Evolutionary conservation across 2,113 vertebrate species (phyloP).

Genomic region (Xiphorhynchus elegans): DNA sequence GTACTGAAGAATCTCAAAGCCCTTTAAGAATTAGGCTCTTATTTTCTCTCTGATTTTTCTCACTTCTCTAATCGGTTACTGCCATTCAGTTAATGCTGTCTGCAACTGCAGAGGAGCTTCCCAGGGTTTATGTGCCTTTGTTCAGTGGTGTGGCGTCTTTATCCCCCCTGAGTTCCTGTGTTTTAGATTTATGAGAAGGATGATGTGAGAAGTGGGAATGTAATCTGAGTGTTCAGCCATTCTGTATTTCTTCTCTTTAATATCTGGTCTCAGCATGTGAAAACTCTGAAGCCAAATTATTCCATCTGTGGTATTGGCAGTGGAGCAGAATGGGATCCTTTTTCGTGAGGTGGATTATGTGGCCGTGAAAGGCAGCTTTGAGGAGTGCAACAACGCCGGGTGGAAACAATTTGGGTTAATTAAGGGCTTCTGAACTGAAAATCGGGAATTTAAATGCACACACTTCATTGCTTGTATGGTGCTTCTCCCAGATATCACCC

Average conservation of each 20-base stretch:
- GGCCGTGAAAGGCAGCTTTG: constrained; percentile 58
- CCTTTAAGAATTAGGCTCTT: not conserved
- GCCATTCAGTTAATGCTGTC: not conserved
- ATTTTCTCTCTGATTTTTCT: not conserved
- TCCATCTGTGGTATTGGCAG: constrained; percentile 49
- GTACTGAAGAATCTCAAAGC: not conserved
- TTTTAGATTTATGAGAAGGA: constrained; percentile 68
- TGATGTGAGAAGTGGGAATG: constrained; percentile 64
- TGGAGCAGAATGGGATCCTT: not conserved
- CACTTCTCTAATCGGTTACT: not conserved
- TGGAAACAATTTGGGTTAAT: constrained; percentile 57
- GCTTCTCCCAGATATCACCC: not conserved
- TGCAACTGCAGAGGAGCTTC: not conserved
- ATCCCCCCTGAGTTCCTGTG: constrained; percentile 58
- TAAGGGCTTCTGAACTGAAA: constrained; percentile 28
- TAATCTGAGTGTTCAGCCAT: constrained; percentile 47
- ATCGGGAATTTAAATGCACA: not conserved
- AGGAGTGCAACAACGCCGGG: not conserved
- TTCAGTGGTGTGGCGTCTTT: not conserved
- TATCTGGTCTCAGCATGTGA: constrained; percentile 71
- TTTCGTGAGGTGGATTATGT: constrained; percentile 23
- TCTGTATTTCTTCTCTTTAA: constrained; percentile 52
- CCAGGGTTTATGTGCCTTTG: not conserved
- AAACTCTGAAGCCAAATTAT: constrained; percentile 50
- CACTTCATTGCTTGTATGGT: fast-evolving